Evolutionary conservation across 1,140 invertebrate genomes (phyloP), one percentile per base, ranked within the genome.

Genomic region (Hetaerina americana): DNA sequence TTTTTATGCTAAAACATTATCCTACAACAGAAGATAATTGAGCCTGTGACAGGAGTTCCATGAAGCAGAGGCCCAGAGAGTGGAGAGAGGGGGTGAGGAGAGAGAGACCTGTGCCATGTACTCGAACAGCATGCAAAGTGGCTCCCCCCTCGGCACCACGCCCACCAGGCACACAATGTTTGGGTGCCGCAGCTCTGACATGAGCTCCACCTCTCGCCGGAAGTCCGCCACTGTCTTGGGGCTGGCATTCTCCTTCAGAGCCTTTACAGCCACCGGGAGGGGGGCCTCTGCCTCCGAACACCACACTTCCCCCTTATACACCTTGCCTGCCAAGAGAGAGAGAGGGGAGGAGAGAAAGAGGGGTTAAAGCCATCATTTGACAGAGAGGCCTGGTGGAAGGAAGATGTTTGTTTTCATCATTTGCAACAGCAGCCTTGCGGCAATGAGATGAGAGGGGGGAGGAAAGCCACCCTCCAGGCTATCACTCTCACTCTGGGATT

Each of bases 101-200:
- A 26, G 71, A 28, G 5, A 71, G 26, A 79, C 80, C 77, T 85
- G 88, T 0, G 91, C 90, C 93, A 96, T 97, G 78, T 95, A 97
- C 80, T 98, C 96, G 83, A 97, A 98, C 1, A 98, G 82, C 94
- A 98, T 96, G 78, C 94, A 97, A 79, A 94, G 88, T 0, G 95
- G 95, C 77, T 96, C 92, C 71, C 95, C 92, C 75, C 92, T 91
- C 68, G 95, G 85, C 69, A 95, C 91, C 2, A 98, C 94, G 0
- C 95, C 96, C 22, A 98, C 84, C 68, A 98, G 87, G 81, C 94
- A 96, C 66, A 98, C 95, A 74, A 99, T 96, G 79, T 98, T 97
- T 0, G 95, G 93, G 84, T 98, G 96, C 71, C 92, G 87, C 66
- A 99, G 82, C 80, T 97, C 94, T 0, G 94, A 92, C 86, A 98